Evolutionary conservation across 2,888 invertebrate species (phyloP), one percentile per base, ranked within the genome.

Genomic region (Polydrusus pterygomalis): DNA sequence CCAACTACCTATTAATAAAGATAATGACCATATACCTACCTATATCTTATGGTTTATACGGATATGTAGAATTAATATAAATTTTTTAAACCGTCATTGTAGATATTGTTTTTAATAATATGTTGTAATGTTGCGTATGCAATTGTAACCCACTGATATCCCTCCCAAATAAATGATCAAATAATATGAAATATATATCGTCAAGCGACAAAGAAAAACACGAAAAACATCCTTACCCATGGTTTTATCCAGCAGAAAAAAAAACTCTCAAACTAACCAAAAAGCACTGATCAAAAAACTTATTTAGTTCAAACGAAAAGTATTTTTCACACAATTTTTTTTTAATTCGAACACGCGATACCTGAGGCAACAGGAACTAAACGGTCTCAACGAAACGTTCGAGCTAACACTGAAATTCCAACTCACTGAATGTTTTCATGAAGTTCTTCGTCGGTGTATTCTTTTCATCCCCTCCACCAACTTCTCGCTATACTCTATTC

Each of bases 201-300:
- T 25, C 25, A 54, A 25, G 34, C 10, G 18, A 69, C 8, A 20
- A 38, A 18, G 10, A 10, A 68, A 56, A 25, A 40, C 1, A 69
- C 15, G 0, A 70, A n/a, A 18, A 60, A 62, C 0, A 47, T 45
- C 25, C 70, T 70, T 70, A 70, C 70, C 70, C 70, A 70, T 70
- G 45, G 25, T 63, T 13, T 38, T 5, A 69, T 69, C 69, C 69
- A 58, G 34, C 45, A 70, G 47, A n/a, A 2, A 20, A 17, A 60
- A 11, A 2, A 17, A 60, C 17, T 15, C 3, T 5, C 15, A 38
- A 38, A 38, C 38, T 38, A 17, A 56, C 15, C 38, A 38, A 38
- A 38, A 38, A 13, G 10, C 58, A 38, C 38, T n/a, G 20, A 54
- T 25, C 25, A 38, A 60, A 38, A 34, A 34, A 34, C 34, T 30